These are phyloP conservation scores for Augiades crinisus DNA, from an alignment of 2,888 invertebrate genomes.

Conservation along the genomic window DNA sequence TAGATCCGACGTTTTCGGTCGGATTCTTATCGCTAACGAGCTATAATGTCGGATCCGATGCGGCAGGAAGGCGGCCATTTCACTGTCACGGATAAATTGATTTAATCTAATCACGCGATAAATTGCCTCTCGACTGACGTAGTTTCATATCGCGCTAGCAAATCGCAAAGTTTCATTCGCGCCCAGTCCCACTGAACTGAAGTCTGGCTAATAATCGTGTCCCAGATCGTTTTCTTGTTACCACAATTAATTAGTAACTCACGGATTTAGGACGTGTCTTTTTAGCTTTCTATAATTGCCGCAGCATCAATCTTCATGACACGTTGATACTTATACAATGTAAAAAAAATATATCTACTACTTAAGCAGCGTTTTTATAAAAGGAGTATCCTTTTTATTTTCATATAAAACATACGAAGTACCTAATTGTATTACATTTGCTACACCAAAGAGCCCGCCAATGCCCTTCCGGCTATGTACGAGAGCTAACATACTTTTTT, in stretches of 20 bases:
- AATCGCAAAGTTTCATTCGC: neutral
- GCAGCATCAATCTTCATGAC: neutral
- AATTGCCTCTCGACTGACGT: constrained; percentile 48
- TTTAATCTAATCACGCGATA: constrained; percentile 72
- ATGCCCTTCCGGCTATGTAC: too few relatives aligned
- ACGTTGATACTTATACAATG: too few relatives aligned
- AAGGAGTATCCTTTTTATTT: too few relatives aligned
- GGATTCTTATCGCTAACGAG: constrained; percentile 64
- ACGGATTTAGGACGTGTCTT: neutral
- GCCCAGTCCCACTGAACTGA: constrained; percentile 2
- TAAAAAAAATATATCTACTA: too few relatives aligned
- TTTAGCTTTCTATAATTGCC: neutral
- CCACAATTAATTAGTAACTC: constrained; percentile 14
- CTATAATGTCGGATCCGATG: constrained; percentile 55
- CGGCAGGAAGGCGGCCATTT: constrained; percentile 67
- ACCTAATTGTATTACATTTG: too few relatives aligned
- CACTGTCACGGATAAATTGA: constrained; percentile 71
- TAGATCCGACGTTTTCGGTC: constrained; percentile 47
- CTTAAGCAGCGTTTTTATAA: too few relatives aligned
- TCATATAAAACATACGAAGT: too few relatives aligned
- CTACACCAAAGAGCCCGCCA: too few relatives aligned
- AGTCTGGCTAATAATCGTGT: constrained; percentile 10
- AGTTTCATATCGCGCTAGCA: constrained; percentile 4
- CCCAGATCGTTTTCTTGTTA: constrained; percentile 1
- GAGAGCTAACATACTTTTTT: too few relatives aligned